phyloP scores from a whole-genome alignment of 2,797 vertebrate species.

The Cercopithecus mitis region DNA sequence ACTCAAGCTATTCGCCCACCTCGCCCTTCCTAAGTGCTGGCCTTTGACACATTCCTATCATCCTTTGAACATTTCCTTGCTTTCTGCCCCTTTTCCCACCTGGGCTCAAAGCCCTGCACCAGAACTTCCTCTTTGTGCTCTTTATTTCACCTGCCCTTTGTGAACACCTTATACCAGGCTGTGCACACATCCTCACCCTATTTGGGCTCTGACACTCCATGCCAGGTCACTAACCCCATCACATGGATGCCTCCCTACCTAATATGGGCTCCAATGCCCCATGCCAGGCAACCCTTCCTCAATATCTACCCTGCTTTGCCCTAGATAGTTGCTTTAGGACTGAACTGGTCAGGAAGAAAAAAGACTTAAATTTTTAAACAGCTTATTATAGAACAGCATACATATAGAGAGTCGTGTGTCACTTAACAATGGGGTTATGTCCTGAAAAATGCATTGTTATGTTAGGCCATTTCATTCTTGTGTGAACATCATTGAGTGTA shows the following conservation, averaged over 20 bases:
- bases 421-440: background rate
- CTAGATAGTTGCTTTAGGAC: background rate
- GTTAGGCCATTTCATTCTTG: background rate
- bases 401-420: background rate
- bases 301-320: background rate
- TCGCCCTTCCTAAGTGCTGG: background rate
- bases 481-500: background rate
- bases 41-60: background rate
- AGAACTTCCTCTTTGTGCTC: background rate
- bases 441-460: background rate
- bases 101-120: background rate
- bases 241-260: background rate
- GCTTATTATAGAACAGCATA: background rate
- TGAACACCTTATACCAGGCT: background rate
- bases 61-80: background rate
- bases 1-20: background rate
- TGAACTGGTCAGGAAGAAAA: background rate
- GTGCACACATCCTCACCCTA: background rate
- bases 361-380: background rate
- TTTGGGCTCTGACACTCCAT: background rate
- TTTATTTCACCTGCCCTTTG: background rate
- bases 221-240: background rate
- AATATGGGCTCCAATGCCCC: accelerated
- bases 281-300: background rate
- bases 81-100: background rate